A percentile compares a stretch with the other conserved stretches of the same genome.
Evolutionary conservation across 1,140 invertebrate genomes (phyloP).

Genomic region (Aphelenchoides avenae): DNA sequence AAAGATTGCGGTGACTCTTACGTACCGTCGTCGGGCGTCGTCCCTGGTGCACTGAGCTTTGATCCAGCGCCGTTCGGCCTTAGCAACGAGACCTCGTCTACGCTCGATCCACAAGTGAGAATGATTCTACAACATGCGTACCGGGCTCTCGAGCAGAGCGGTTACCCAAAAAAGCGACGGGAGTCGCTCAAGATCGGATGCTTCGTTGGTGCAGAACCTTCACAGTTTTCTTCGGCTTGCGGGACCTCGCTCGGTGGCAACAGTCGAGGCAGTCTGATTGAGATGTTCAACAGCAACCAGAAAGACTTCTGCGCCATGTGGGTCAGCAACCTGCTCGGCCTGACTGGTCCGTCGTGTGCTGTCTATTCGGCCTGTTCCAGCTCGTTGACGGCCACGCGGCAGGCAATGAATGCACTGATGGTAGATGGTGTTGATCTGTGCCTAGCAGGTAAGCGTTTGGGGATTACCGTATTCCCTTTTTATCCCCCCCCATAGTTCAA

Average conservation of each 20-base stretch:
- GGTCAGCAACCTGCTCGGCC: conserved; percentile 21
- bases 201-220: conserved; percentile 27
- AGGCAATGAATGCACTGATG: conserved; percentile 17
- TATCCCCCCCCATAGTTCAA: too few species aligned
- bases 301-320: conserved; percentile 37
- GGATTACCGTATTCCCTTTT: too few species aligned
- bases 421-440: conserved; percentile 12
- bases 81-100: neutral
- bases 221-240: neutral
- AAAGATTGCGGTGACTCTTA: neutral
- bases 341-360: conserved; percentile 19
- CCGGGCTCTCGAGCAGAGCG: conserved; percentile 6
- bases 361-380: conserved; percentile 34
- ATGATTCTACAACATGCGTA: conserved; percentile 17
- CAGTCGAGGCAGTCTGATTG: conserved; percentile 24
- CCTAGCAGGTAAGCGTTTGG: conserved; percentile 17
- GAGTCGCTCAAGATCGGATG: conserved; percentile 12
- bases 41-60: conserved; percentile 9
- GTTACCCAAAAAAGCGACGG: conserved; percentile 8
- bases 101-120: conserved; percentile 8
- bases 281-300: conserved; percentile 28
- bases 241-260: neutral
- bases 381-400: conserved; percentile 12
- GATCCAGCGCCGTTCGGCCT: conserved; percentile 13
- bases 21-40: neutral